Evolutionary conservation across 2,888 invertebrate genomes (phyloP), one percentile per base, ranked within the genome.

Genomic region (Mesoligia furuncula): DNA sequence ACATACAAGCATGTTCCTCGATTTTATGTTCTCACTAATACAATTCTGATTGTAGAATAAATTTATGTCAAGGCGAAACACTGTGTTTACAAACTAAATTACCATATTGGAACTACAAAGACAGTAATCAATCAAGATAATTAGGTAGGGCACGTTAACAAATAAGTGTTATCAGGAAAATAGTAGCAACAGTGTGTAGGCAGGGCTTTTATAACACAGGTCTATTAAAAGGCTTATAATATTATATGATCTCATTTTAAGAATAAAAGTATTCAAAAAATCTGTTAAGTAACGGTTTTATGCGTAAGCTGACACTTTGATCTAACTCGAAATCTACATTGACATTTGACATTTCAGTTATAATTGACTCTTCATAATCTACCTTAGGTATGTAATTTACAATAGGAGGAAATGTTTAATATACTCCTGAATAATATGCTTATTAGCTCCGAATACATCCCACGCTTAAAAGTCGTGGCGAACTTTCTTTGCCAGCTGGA

Each of bases 401-500:
- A 81, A 36, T 20, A 48, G 13, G 13, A 20, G 39, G 24, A 39
- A 74, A 81, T 66, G 42, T 75, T 61, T 75, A 39, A 39, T 48
- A 62, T 48, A n/a, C 36, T 39, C 39, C 62, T 36, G 39, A 70
- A 70, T 66, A 62, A 70, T 70, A 65, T 69, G 51, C 57, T 27
- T 72, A 69, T 72, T 79, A 73, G 39, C 31, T 39, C n/a, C 61
- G 31, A 59, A 73, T 61, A 61, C 31, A 61, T 61, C 57, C 66
- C 42, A 73, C 59, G 65, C 65, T 62, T 42, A 45, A 39, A 61
- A 67, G 27, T 74, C 36, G 48, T 67, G 42, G n/a, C 51, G 15
- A 82, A 70, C 42, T 74, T 70, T 80, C 85, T 80, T 79, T 57
- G 20, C 57, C 59, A 54, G 68, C 61, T 62, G 48, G 57, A 68